phyloP scores from a whole-genome alignment of 2,797 vertebrate species.

The Kryptolebias ocellatus region DNA sequence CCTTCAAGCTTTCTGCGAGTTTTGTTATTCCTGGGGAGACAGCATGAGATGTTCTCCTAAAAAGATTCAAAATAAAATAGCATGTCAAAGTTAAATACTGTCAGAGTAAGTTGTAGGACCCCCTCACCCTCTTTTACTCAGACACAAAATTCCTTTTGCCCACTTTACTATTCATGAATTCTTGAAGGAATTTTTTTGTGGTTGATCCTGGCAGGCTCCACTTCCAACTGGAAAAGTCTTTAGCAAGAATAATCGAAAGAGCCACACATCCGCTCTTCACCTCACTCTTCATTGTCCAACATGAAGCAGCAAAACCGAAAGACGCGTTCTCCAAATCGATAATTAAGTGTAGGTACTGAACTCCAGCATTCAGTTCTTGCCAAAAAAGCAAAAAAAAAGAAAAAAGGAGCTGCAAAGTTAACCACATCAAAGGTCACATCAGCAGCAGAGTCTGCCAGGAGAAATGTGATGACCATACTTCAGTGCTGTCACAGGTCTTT shows the following conservation, averaged over 20 bases:
- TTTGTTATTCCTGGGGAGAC: constrained; percentile 2
- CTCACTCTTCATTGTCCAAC: neutral
- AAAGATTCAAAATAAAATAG: constrained; percentile 10
- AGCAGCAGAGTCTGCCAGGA: constrained; percentile 11
- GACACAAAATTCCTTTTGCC: constrained; percentile 36
- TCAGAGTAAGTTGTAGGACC: constrained; percentile 47
- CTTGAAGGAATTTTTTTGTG: constrained; percentile 68
- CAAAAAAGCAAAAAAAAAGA: neutral
- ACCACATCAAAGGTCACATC: constrained; percentile 40
- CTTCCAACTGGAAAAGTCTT: constrained; percentile 74
- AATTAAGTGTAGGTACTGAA: constrained; percentile 2
- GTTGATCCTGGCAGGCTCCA: constrained; percentile 65
- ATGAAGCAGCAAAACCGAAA: constrained; percentile 1
- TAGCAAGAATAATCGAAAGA: constrained; percentile 37
- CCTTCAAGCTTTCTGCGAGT: neutral
- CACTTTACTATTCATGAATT: constrained; percentile 62
- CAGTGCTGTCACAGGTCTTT: constrained; percentile 13
- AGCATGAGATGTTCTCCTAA: constrained; percentile 4
- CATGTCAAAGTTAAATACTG: constrained; percentile 12
- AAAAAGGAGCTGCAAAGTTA: constrained; percentile 11
- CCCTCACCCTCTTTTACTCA: constrained; percentile 14
- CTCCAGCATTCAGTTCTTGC: neutral
- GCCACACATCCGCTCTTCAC: constrained; percentile 14
- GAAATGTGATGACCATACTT: constrained; percentile 17
- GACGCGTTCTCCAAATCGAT: constrained; percentile 13